Base-by-base conservation (phyloP, 1,140 invertebrate genomes). In the Arion vulgaris region DNA sequence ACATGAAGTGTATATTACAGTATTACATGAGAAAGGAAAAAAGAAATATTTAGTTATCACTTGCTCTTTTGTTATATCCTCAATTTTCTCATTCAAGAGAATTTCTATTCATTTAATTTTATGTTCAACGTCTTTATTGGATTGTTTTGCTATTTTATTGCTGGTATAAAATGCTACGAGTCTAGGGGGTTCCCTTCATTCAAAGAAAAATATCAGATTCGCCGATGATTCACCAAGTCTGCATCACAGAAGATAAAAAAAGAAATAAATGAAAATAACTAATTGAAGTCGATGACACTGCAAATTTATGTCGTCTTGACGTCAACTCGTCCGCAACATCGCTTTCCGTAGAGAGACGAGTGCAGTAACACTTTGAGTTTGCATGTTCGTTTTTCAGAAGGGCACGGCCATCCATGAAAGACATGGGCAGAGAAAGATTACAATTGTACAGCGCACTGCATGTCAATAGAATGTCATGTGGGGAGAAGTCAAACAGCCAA, bases 401-500 rank as follows among this genome's bases (percentile, higher is more conserved):
- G 28, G 28, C 62, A 7, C 19, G 62, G 62, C 62, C 7, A 23
- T 17, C 62, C 19, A 66, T 11, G 11, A 66, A 66, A 32, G n/a
- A 34, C 62, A 66, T 13, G 7, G n/a, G n/a, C 62, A 32, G n/a
- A n/a, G 28, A 28, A 32, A 66, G 62, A 66, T 66, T 66, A 34
- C 62, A 66, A 34, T 66, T 28, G n/a, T 7, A 23, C 19, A 66
- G 17, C 32, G 62, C 28, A 66, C 28, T 66, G 19, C 62, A 66
- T 66, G 28, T 7, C 62, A 66, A 66, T 66, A 32, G 28, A 28
- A 66, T 66, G 62, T 66, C 62, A 66, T 9, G 28, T 5, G 5
- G 62, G 28, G 62, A 66, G 62, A 28, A 66, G 62, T 66, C 28
- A 66, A 66, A 66, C 62, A 66, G 62, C 2, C n/a, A 66, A 66